Base-by-base conservation (phyloP, 2,113 vertebrate species). In the Chrysemys picta region DNA sequence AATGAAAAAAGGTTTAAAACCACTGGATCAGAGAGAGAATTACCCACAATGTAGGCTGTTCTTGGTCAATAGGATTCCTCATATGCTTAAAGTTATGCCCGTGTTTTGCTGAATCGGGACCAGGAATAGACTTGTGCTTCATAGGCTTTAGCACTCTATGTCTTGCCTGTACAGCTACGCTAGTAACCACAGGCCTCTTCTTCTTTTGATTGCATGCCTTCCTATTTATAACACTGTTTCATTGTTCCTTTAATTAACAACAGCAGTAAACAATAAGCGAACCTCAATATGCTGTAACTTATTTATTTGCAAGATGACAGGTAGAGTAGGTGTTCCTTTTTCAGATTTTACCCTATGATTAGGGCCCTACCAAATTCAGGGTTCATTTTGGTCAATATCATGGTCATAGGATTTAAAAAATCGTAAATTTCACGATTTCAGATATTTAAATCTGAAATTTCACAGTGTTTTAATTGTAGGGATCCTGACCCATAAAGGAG, bases 201-300 rank as follows among this genome's bases (percentile, higher is more conserved):
- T 91, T 94, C 94, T 94, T 87, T 89, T 91, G 88, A 93, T 95
- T 96, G 88, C 85, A 80, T 91, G 82, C 65, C 92, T 87, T 93
- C 88, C 94, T 95, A 95, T 93, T 96, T 95, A 92, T 95, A 95
- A 93, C 94, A 93, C 95, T 97, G 91, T 89, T 97, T 92, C 94
- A 95, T 93, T 95, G 92, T 96, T 96, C 96, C 89, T 80, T 89
- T 95, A 91, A 88, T 91, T 91, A 91, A 88, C 75, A 94, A 59
- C 81, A 91, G 90, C 47, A 45, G 62, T 80, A 53, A 49, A 84
- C 72, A 83, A 88, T 50, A 88, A 86, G 91, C 50, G 87, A 92
- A 87, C 42, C 29, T 24, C 19, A 35, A 14, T 52, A n/a, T 38
- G 29, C 50, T 45, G 79, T 52, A 50, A 31, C 53, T 84, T 84